phyloP scores from a whole-genome alignment of 2,888 invertebrate genomes.

The Cancer borealis region DNA sequence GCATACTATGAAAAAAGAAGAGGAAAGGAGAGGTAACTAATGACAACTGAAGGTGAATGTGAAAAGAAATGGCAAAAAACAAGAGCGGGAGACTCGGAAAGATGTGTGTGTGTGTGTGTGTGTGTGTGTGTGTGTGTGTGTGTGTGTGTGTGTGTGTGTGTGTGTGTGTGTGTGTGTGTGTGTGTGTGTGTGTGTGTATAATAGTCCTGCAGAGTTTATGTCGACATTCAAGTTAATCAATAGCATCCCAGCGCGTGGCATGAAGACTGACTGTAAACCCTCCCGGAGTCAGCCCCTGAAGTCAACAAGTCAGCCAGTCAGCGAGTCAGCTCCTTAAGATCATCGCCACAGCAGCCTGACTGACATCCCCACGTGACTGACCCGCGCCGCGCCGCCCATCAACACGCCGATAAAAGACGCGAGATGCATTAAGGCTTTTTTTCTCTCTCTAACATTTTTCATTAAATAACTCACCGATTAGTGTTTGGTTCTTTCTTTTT shows the following conservation, averaged over 20 bases:
- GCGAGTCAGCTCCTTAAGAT: neutral
- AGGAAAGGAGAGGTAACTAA: neutral
- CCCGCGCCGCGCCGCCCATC: neutral
- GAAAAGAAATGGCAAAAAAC: neutral
- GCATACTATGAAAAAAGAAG: neutral
- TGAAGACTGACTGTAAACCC: neutral
- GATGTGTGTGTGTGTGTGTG: neutral
- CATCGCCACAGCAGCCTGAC: neutral
- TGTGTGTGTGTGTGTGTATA: no score
- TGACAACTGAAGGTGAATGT: neutral
- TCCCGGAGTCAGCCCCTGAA: neutral
- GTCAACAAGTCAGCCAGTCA: neutral
- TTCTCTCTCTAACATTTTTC: neutral
- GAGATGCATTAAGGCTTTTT: neutral
- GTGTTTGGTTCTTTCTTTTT: neutral
- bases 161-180: no score
- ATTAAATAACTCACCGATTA: neutral
- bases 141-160: no score
- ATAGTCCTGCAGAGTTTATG: no score
- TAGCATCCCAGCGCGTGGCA: no score
- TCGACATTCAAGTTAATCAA: no score
- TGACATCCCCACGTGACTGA: conserved; percentile 1
- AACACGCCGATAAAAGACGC: neutral
- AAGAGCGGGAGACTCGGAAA: neutral
- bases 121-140: no score